Evolutionary conservation across 2,797 vertebrate genomes (phyloP).

Genomic region (Alosa sapidissima): DNA sequence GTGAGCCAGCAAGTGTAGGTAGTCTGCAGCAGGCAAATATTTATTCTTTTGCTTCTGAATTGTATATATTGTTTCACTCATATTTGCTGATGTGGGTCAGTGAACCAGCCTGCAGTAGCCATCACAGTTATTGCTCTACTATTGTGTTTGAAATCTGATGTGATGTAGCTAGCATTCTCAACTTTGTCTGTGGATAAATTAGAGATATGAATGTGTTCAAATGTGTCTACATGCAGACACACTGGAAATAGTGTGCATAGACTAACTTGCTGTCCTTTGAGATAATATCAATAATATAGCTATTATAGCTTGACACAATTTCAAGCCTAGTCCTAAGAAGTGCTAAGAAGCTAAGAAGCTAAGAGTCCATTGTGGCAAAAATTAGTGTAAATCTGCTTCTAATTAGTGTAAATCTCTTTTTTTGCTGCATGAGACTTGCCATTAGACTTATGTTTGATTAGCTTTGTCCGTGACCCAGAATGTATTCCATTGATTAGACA

Average conservation of each 20-base stretch:
- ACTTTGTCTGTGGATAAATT: not conserved
- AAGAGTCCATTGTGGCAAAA: no score
- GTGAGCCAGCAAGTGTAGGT: not conserved
- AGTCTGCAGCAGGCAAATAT: not conserved
- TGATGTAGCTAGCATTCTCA: not conserved
- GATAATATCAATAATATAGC: no score
- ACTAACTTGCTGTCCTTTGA: no score
- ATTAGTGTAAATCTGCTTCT: no score
- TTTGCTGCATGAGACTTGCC: no score
- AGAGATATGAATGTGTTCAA: not conserved
- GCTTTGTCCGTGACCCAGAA: not conserved
- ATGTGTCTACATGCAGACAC: not conserved
- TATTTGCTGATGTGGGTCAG: not conserved
- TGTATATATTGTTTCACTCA: not conserved
- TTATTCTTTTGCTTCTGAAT: not conserved
- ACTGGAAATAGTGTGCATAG: not conserved
- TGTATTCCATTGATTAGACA: not conserved
- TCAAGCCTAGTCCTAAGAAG: no score
- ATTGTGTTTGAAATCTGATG: not conserved
- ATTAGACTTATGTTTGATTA: not conserved
- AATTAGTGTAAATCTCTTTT: no score
- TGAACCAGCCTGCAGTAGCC: not conserved
- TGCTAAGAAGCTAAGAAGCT: no score
- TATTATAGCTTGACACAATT: no score
- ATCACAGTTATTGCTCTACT: not conserved